Base-by-base conservation (phyloP, 2,113 vertebrate genomes). In the Carettochelys insculpta region DNA sequence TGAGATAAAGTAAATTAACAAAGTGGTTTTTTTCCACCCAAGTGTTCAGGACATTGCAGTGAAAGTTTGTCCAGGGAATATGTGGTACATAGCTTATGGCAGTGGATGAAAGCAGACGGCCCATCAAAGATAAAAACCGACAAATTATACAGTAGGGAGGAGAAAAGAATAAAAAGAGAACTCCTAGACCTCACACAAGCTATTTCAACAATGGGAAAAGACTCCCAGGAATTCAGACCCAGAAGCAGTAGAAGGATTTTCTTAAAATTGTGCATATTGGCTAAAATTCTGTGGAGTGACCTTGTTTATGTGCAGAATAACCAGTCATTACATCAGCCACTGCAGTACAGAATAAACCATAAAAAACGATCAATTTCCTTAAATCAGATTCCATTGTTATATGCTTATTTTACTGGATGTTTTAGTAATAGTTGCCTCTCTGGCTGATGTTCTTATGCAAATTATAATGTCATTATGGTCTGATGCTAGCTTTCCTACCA, bases 141-240 rank as follows among this genome's bases (percentile, higher is more conserved):
- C 85, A 78, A 90, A 90, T 88, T 89, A 80, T 76, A 80, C 88
- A 54, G 47, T 31, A 79, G 54, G 85, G 85, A 95, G 92, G 93
- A 88, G 95, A 97, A 77, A 80, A 80, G 45, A 92, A 95, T 89
- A 47, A 65, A 65, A 65, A 83, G 92, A 93, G 8, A n/a, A 91
- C 61, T 95, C 82, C 77, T 87, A 95, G 97, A 97, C 96, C 97
- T 97, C 97, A 97, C 97, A 97, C 94, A 96, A 90, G 80, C 85
- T 96, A 91, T 82, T 86, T 89, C 89, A 96, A 97, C 92, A 97
- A 97, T 96, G 61, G 87, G 88, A 80, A 91, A 81, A 95, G 97
- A 97, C 92, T 95, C 93, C 65, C 86, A 95, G 92, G 95, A 96
- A 96, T 97, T 94, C 95, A 20, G 78, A 96, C 90, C 95, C 93